These are phyloP conservation scores for Vannuccia rotundouncinata DNA, from an alignment of 2,888 invertebrate genomes.

Conservation along the genomic window DNA sequence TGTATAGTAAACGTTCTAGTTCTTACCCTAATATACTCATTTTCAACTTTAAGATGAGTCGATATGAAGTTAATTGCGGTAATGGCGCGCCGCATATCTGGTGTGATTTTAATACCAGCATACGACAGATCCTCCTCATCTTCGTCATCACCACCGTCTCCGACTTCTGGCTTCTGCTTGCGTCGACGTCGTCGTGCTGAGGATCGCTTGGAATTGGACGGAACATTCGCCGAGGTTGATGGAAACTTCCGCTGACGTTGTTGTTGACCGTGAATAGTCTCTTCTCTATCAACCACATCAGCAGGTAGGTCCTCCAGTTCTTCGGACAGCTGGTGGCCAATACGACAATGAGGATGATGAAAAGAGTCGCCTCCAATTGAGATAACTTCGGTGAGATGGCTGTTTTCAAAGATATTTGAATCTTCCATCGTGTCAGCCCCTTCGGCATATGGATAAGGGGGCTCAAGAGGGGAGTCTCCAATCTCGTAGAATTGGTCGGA, in stretches of 20 bases:
- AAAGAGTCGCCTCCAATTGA: neutral
- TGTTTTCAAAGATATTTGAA: neutral
- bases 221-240: neutral
- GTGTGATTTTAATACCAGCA: slow-evolving; percentile 61
- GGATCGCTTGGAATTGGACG: neutral
- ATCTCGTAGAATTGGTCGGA: neutral
- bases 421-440: neutral
- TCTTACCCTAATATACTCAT: slow-evolving; percentile 91
- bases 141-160: slow-evolving; percentile 16
- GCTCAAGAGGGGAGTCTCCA: neutral
- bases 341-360: slow-evolving; percentile 28
- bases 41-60: slow-evolving; percentile 91
- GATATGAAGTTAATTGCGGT: slow-evolving; percentile 97
- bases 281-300: neutral
- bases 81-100: slow-evolving; percentile 67
- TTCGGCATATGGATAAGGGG: neutral
- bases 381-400: neutral
- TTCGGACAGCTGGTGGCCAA: neutral
- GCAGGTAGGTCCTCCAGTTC: neutral
- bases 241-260: neutral
- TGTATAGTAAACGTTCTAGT: no score
- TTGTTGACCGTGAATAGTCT: neutral
- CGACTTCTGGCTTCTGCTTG: slow-evolving; percentile 60
- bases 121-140: neutral
- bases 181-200: neutral